Evolutionary conservation across 30 jellyfish, hydroid and myxozoan genomes (phyloP).

Genomic region (Turritopsis dohrnii): DNA sequence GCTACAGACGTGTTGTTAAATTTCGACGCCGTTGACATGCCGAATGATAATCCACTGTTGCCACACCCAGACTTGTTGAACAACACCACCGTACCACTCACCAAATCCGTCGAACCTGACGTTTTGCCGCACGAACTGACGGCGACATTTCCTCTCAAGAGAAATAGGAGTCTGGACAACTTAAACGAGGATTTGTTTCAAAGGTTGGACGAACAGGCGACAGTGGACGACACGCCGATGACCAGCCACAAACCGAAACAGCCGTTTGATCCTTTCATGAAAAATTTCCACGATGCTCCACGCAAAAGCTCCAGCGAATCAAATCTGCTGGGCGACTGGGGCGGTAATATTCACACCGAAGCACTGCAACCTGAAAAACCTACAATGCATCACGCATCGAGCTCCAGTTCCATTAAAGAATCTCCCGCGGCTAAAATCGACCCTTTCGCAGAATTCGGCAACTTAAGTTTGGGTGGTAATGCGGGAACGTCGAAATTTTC

Average conservation of each 20-base stretch:
- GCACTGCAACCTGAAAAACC: conserved; percentile 34
- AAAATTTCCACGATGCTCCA: conserved; percentile 6
- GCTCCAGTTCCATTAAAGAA: conserved; percentile 29
- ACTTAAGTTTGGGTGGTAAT: conserved; percentile 10
- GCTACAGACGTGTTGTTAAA: not conserved
- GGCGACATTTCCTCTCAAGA: not conserved
- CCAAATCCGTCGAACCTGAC: not conserved
- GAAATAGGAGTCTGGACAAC: conserved; percentile 1
- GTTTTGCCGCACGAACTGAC: not conserved
- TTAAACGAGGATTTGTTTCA: conserved; percentile 6
- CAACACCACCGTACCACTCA: not conserved
- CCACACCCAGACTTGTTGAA: not conserved
- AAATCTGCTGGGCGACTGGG: conserved; percentile 16
- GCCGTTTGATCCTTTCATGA: conserved; percentile 26
- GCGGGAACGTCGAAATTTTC: conserved; percentile 3
- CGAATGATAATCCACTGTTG: not conserved
- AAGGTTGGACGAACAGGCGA: not conserved
- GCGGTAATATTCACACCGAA: conserved; percentile 17
- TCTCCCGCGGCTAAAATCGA: conserved; percentile 14
- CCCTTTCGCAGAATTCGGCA: conserved; percentile 78
- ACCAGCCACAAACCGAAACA: not conserved
- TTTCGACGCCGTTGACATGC: not conserved
- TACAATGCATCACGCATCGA: conserved; percentile 22
- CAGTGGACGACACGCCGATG: not conserved
- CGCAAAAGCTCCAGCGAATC: conserved; percentile 38